These are phyloP conservation scores for Caenorhabditis macrosperma DNA, from an alignment of 2,888 invertebrate genomes.

Conservation along the genomic window DNA sequence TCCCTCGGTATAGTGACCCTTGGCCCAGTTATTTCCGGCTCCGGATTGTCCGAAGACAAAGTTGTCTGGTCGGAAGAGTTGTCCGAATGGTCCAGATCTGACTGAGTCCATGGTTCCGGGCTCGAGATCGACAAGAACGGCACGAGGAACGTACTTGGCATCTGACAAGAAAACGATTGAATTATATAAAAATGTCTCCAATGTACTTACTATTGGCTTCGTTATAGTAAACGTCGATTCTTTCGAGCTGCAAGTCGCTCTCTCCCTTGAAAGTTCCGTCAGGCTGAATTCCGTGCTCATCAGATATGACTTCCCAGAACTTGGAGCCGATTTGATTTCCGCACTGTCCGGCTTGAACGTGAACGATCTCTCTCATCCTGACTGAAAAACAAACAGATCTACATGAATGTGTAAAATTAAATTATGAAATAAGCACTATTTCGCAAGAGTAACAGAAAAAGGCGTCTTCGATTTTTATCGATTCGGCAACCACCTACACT, in stretches of 20 bases:
- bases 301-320: slow-evolving; percentile 79
- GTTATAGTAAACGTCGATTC: slow-evolving; percentile 93
- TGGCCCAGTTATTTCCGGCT: slow-evolving; percentile 90
- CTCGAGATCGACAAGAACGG: slow-evolving; percentile 94
- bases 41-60: slow-evolving; percentile 91
- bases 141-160: slow-evolving; percentile 94
- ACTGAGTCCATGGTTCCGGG: slow-evolving; percentile 98
- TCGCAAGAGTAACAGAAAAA: neutral
- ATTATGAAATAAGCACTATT: neutral
- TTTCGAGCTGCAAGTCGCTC: slow-evolving; percentile 90
- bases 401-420: neutral
- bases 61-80: slow-evolving; percentile 93
- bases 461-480: no score
- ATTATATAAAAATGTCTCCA: no score
- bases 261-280: slow-evolving; percentile 82
- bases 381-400: neutral
- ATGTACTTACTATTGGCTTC: slow-evolving; percentile 69
- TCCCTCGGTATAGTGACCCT: slow-evolving; percentile 95
- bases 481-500: neutral
- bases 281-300: slow-evolving; percentile 76
- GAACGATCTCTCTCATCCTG: slow-evolving; percentile 94
- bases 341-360: slow-evolving; percentile 94
- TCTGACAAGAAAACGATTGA: slow-evolving; percentile 82
- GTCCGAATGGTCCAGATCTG: slow-evolving; percentile 92
- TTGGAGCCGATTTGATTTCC: slow-evolving; percentile 95